Base-by-base conservation (phyloP, 2,888 invertebrate species). In the Entomobrya proxima region DNA sequence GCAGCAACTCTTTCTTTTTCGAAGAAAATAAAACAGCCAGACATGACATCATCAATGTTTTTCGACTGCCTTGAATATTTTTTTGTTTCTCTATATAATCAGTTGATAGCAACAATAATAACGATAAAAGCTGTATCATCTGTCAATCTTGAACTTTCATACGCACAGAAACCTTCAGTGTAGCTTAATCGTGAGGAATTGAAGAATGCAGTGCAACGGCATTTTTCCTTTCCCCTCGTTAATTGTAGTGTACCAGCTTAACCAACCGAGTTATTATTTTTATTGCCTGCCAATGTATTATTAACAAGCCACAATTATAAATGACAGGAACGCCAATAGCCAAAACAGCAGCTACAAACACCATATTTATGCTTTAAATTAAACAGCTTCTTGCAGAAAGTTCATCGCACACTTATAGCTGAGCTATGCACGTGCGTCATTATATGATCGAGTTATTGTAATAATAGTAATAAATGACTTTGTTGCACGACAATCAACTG, bases 401-500 rank as follows among this genome's bases (percentile, higher is more conserved):
- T 47, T 47, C 15, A 3, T 13, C 47, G 5, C n/a, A 47, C 21
- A 24, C 13, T 6, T 27, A 55, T 55, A 15, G 13, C 15, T 44
- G 44, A n/a, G 44, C n/a, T 15, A n/a, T 5, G 44, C 44, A 44
- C 44, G 44, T 44, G n/a, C 9, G 2, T 15, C 44, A n/a, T 44
- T 44, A 44, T 15, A 52, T 55, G 55, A 9, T 27, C 27, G 55
- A 4, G n/a, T n/a, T 21, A 27, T 32, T 32, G 11, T 58, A 58
- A 61, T 55, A 69, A 40, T n/a, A 27, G 15, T 27, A 44, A 69
- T 75, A 75, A 58, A 76, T 76, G 58, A 24, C 76, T 76, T 55
- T 35, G 40, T 35, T 35, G 40, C 76, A 76, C 76, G 76, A 58
- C 32, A 76, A 58, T 76, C 76, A 76, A 76, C 40, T 40, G 55